Base-by-base conservation (phyloP, 1,140 invertebrate species). In the Plutomurus gul region DNA sequence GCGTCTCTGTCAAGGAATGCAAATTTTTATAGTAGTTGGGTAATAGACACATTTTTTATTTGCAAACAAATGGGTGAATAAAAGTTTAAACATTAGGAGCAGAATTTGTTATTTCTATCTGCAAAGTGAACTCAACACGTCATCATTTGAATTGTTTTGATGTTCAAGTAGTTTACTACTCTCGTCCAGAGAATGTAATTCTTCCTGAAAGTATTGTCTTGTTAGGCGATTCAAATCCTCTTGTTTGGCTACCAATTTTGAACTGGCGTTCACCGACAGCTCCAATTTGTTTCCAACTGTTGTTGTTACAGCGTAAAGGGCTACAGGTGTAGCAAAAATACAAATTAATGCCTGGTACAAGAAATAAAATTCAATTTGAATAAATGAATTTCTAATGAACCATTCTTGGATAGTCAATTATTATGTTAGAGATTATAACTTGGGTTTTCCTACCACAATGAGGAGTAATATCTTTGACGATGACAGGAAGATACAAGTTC, bases 261-360 rank as follows among this genome's bases (percentile, higher is more conserved):
- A 47, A 16, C 20, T 49, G 10, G 33, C 70, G 46, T 47, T 49
- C 7, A 78, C 25, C 11, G 77, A 78, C 20, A 78, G 40, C 16
- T 78, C 71, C 20, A 78, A 74, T 74, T 74, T 47, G 27, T 71
- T 71, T 20, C n/a, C 7, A 25, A 73, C 22, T n/a, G 77, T 72
- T 22, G 46, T 78, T 40, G 77, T 78, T 6, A 78, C 77, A 40
- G 70, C 71, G 18, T 78, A 78, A n/a, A 78, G 37, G 6, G 22
- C 77, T 78, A 36, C 18, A 49, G 30, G 16, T 22, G 18, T 5
- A 4, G 5, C 5, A 56, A 1, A 72, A 30, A 3, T 22, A 3
- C 5, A 8, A 51, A 51, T 18, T 6, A 16, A 70, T n/a, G 30
- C 10, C 3, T 3, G 16, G 18, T n/a, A 10, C 16, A 39, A 20